Evolutionary conservation across 2,888 invertebrate genomes (phyloP), one percentile per base, ranked within the genome.

Genomic region (Caenorhabditis sp.): DNA sequence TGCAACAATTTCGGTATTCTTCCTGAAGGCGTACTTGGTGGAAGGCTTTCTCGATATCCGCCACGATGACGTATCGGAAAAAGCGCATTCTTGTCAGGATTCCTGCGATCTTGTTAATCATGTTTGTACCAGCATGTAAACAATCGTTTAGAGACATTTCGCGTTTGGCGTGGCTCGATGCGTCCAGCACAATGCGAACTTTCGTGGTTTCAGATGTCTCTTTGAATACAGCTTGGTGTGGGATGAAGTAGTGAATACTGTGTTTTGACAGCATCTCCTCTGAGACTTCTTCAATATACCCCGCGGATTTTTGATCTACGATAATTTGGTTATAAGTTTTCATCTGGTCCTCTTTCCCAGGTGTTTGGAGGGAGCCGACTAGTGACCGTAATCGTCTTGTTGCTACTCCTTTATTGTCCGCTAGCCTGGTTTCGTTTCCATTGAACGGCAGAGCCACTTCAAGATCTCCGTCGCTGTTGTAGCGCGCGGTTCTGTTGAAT

Each of bases 141-240:
- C 74, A 74, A 26, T 74, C 63, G 24, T 74, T 74, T 4, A 74
- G 28, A 4, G 74, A 74, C 6, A 51, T 38, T 24, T 74, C 19
- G 0, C 47, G 24, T n/a, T 5, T 26, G 8, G 24, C 28, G 19
- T 63, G 74, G 16, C 51, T 51, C 4, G 54, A 54, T 1, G 74
- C 74, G 44, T 74, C 74, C 0, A 54, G 19, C 1, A 74, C 74
- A 6, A 74, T 63, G 7, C 74, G 49, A 6, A 74, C 6, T 24
- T 74, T 63, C 2, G 74, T 74, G 0, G 74, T 74, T 12, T 2
- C 12, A 0, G 74, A 64, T 0, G 12, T 12, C 22, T 31, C 22
- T 19, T 72, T 72, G 0, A 59, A 2, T 0, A 72, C 59, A 1
- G 14, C 72, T 28, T 31, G 1, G 22, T 72, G 72, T 12, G 72